Evolutionary conservation across 2,113 vertebrate genomes (phyloP), one percentile per base, ranked within the genome.

Genomic region (Heterotis niloticus): DNA sequence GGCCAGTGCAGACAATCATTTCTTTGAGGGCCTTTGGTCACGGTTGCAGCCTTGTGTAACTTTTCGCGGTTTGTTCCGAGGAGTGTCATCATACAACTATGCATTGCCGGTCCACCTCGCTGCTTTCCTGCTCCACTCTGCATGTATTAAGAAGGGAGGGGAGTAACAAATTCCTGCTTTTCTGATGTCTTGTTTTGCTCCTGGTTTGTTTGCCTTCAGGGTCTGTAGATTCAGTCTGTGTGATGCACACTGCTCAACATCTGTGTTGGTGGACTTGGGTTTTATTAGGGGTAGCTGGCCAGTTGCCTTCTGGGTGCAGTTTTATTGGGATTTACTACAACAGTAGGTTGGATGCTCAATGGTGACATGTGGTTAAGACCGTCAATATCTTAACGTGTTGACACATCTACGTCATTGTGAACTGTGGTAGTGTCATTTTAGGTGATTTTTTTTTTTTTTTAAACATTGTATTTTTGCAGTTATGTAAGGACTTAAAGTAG

Each of bases 11-110:
- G 84, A 89, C 90, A 90, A 84, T 90, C 85, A 83, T 83, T 86
- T 84, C 86, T 87, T 89, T 91, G 89, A 91, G 81, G 67, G 9
- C 5, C 72, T 70, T 64, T 18, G 14, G 26, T 75, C 69, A 28
- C 34, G 24, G 75, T 81, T 24, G 13, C 76, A 76, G 74, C 28
- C 64, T 23, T 77, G 84, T 86, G 86, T 85, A 84, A 90, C 83
- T 88, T 89, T 85, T 91, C 86, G 84, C 88, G 85, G 83, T 90
- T 90, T 86, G 80, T 77, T 87, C 57, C 76, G 73, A 79, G 52
- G 72, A 79, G 81, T 83, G 79, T 87, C 81, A 82, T 83, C 80
- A 86, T 80, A 85, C 78, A 78, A 65, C 62, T 18, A 23, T 18
- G 12, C 10, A 17, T 56, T 52, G 5, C 17, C 62, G 29, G 59